A percentile compares a stretch with the other conserved stretches of the same genome.
Conservation (phyloP, 1,140 invertebrate genomes). For the Aphidius gifuensis region DNA sequence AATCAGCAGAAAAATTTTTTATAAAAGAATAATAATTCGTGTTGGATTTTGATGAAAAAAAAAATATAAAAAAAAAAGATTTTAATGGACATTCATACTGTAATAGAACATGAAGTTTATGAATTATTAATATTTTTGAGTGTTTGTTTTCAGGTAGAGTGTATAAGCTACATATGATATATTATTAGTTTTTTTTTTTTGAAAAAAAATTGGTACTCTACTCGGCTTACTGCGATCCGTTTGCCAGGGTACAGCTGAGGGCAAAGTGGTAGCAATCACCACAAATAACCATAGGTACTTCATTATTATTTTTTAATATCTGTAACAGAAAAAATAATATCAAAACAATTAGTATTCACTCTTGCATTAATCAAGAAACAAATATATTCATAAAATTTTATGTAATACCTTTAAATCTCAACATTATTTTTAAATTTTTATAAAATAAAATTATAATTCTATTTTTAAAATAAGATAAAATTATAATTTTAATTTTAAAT, state of each 20-base stretch:
- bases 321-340: constrained; percentile 31
- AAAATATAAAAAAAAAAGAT: no score
- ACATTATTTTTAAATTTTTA: no score
- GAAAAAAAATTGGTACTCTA: constrained; percentile 33
- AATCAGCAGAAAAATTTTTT: neutral
- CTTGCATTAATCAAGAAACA: no score
- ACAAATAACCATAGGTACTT: constrained; percentile 43
- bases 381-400: no score
- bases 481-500: no score
- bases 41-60: no score
- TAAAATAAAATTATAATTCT: no score
- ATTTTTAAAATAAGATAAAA: no score
- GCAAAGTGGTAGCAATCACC: constrained; percentile 37
- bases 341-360: neutral
- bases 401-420: no score
- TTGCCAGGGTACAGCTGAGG: constrained; percentile 38
- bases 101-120: neutral
- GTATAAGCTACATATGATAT: no score
- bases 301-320: constrained; percentile 34
- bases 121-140: neutral
- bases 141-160: neutral
- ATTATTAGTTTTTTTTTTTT: no score
- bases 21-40: no score
- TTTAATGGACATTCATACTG: neutral
- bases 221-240: constrained; percentile 44